phyloP scores from a whole-genome alignment of 1,140 invertebrate species.

The Batillaria attramentaria region DNA sequence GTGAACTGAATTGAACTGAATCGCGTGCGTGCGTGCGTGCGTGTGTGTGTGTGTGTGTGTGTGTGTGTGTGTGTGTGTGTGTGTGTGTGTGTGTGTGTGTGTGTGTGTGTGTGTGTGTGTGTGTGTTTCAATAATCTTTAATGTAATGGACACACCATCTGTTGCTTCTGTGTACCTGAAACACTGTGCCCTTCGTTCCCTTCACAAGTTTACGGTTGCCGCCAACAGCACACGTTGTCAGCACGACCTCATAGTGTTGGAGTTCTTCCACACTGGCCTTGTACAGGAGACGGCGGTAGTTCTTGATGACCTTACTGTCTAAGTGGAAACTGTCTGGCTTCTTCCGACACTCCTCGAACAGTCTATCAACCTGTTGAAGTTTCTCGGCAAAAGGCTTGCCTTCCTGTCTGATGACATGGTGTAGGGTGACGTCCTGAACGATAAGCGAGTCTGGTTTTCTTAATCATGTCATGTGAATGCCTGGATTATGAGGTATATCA shows the following conservation, averaged over 20 bases:
- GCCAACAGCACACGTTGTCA: constrained; percentile 51
- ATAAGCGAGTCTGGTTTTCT: too few species aligned
- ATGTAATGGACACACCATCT: too few species aligned
- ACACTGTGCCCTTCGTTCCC: constrained; percentile 15
- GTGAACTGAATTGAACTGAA: too few species aligned
- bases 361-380: constrained; percentile 45
- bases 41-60: too few species aligned
- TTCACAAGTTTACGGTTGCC: constrained; percentile 40
- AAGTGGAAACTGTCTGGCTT: constrained; percentile 17
- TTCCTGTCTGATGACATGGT: constrained; percentile 51
- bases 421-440: constrained; percentile 40
- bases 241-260: constrained; percentile 46
- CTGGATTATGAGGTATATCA: not conserved
- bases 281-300: constrained; percentile 41
- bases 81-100: too few species aligned
- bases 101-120: too few species aligned
- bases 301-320: constrained; percentile 27
- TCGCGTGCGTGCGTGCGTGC: too few species aligned
- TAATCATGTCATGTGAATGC: not conserved
- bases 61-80: too few species aligned
- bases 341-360: constrained; percentile 25
- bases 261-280: constrained; percentile 46
- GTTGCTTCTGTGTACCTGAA: too few species aligned
- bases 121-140: too few species aligned
- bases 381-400: constrained; percentile 53